phyloP scores from a whole-genome alignment of 1,140 invertebrate genomes.

The Meloidogyne chitwoodi region DNA sequence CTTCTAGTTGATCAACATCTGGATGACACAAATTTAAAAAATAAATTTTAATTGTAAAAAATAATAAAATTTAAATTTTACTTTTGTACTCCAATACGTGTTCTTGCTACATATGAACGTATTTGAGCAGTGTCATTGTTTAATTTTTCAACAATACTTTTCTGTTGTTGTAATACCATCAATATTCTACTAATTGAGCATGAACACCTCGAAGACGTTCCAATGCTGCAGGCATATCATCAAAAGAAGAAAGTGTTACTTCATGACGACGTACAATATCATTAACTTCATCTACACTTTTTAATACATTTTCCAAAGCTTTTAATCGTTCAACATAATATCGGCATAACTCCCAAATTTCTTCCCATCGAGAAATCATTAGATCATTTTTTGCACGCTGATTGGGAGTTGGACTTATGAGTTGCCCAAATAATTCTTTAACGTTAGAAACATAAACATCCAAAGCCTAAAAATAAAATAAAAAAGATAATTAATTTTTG shows the following conservation, averaged over 20 bases:
- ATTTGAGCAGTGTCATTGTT: slow-evolving; percentile 82
- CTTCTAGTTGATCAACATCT: slow-evolving; percentile 86
- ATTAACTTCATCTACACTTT: slow-evolving; percentile 80
- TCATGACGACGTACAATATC: slow-evolving; percentile 85
- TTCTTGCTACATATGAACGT: slow-evolving; percentile 78
- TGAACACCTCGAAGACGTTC: slow-evolving; percentile 70
- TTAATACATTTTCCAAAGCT: slow-evolving; percentile 80
- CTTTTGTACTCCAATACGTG: slow-evolving; percentile 68
- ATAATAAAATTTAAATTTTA: slow-evolving; percentile 10
- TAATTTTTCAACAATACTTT: slow-evolving; percentile 69
- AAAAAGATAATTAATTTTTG: neutral
- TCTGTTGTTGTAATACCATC: slow-evolving; percentile 71
- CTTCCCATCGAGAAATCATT: slow-evolving; percentile 83
- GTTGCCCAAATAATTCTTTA: slow-evolving; percentile 60
- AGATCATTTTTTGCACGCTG: slow-evolving; percentile 81
- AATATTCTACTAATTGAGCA: slow-evolving; percentile 61
- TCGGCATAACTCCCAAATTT: slow-evolving; percentile 77
- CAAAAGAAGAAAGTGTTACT: slow-evolving; percentile 77
- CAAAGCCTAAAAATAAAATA: slow-evolving; percentile 61
- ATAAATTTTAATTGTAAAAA: neutral
- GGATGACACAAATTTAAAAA: slow-evolving; percentile 64
- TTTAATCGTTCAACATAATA: slow-evolving; percentile 84
- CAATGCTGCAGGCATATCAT: slow-evolving; percentile 77
- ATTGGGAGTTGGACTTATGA: slow-evolving; percentile 74
- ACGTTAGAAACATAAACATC: slow-evolving; percentile 71